phyloP scores from a whole-genome alignment of 2,113 vertebrate species.

The Chamaea fasciata region DNA sequence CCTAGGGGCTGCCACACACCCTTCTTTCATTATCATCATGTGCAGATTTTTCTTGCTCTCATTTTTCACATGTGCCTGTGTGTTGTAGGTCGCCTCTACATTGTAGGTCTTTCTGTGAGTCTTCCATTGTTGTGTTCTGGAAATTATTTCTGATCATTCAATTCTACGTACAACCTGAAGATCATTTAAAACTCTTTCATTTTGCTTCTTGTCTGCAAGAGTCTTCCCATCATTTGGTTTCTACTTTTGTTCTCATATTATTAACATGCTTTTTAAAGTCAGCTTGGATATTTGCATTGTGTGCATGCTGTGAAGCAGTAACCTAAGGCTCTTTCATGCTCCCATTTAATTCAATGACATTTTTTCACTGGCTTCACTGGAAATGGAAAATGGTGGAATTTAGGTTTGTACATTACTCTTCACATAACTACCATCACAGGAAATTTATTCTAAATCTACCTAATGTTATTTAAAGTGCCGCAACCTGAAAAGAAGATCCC shows the following conservation, averaged over 20 bases:
- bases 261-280: background rate
- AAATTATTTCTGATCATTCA: background rate
- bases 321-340: background rate
- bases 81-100: background rate
- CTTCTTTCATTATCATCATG: background rate
- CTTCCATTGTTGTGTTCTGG: background rate
- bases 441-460: constrained; percentile 50
- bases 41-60: background rate
- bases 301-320: background rate
- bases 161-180: background rate
- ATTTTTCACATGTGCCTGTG: background rate
- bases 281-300: background rate
- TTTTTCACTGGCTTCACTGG: background rate
- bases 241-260: background rate
- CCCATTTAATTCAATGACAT: background rate
- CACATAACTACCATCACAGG: background rate
- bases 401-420: background rate
- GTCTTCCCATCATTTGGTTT: background rate
- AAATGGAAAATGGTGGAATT: background rate
- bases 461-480: constrained; percentile 75
- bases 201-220: background rate
- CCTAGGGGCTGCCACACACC: background rate
- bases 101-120: background rate
- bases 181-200: background rate
- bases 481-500: constrained; percentile 75